These are phyloP conservation scores for Clinocottus analis DNA, from an alignment of 2,113 vertebrate genomes.

Conservation along the genomic window DNA sequence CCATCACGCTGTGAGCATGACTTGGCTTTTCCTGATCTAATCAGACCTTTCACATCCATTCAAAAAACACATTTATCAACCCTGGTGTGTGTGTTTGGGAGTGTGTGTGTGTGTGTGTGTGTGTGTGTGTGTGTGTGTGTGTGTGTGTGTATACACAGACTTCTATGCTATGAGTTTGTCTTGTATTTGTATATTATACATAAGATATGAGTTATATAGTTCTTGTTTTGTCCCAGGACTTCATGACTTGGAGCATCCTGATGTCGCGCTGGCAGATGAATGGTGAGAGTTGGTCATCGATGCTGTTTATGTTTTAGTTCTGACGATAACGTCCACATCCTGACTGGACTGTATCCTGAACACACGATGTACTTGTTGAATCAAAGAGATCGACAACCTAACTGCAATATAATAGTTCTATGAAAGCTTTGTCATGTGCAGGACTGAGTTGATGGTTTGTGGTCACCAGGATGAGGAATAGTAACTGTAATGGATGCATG, in stretches of 20 bases:
- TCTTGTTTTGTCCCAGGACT: slow-evolving; percentile 85
- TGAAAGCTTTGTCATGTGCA: slow-evolving; percentile 17
- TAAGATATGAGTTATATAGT: slow-evolving; percentile 23
- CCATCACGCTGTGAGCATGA: slow-evolving; percentile 76
- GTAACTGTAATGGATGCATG: slow-evolving; percentile 38
- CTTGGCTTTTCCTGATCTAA: slow-evolving; percentile 81
- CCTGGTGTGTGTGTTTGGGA: slow-evolving; percentile 40
- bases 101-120: too few relatives aligned
- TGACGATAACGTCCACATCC: background rate
- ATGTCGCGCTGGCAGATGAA: slow-evolving; percentile 95
- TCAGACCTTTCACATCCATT: slow-evolving; percentile 75
- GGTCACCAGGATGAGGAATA: slow-evolving; percentile 42
- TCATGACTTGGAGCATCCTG: slow-evolving; percentile 98
- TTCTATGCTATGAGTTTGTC: slow-evolving; percentile 59
- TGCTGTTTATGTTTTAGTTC: slow-evolving; percentile 3
- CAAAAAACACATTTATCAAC: slow-evolving; percentile 77
- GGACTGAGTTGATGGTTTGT: slow-evolving; percentile 54
- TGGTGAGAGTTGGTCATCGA: slow-evolving; percentile 85
- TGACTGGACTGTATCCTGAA: slow-evolving; percentile 11
- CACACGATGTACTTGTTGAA: slow-evolving; percentile 15
- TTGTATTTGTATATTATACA: slow-evolving; percentile 24
- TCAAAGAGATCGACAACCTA: background rate
- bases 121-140: too few relatives aligned
- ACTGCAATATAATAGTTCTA: slow-evolving; percentile 15
- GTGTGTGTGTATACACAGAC: too few relatives aligned